A percentile compares a stretch with the other conserved stretches of the same genome.
phyloP scores from a whole-genome alignment of 2,113 vertebrate genomes.

The Struthidea cinerea region DNA sequence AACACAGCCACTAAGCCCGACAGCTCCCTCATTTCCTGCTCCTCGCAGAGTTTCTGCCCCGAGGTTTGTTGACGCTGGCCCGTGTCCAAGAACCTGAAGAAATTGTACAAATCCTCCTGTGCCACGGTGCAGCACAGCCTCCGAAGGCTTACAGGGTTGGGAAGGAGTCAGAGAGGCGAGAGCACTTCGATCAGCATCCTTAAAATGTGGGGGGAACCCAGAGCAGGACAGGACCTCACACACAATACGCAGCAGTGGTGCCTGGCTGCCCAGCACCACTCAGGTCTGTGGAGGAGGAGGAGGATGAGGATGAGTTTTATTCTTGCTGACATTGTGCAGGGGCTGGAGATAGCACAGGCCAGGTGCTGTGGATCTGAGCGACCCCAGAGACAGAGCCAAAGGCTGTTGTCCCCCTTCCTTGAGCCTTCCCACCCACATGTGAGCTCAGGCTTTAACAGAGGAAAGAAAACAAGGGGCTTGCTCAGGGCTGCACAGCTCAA shows the following conservation, averaged over 20 bases:
- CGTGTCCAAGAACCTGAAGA: not conserved
- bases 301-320: not conserved
- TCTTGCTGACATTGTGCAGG: not conserved
- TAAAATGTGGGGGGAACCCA: not conserved
- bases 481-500: not conserved
- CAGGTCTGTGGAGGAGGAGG: accelerated
- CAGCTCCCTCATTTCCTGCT: conserved; percentile 12
- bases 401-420: accelerated
- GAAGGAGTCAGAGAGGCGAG: not conserved
- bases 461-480: not conserved
- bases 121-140: not conserved
- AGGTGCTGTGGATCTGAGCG: not conserved
- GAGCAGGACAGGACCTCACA: not conserved
- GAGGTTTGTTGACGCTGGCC: conserved; percentile 7
- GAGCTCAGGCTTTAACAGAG: not conserved
- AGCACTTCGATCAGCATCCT: accelerated
- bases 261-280: not conserved
- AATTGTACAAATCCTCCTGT: not conserved
- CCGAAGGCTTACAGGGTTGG: not conserved
- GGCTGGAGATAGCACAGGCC: not conserved
- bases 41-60: not conserved
- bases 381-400: not conserved
- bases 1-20: not conserved
- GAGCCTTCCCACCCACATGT: accelerated
- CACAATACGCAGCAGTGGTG: not conserved